Evolutionary conservation across 2,113 vertebrate species (phyloP), one percentile per base, ranked within the genome.

Genomic region (Microtus montanus): DNA sequence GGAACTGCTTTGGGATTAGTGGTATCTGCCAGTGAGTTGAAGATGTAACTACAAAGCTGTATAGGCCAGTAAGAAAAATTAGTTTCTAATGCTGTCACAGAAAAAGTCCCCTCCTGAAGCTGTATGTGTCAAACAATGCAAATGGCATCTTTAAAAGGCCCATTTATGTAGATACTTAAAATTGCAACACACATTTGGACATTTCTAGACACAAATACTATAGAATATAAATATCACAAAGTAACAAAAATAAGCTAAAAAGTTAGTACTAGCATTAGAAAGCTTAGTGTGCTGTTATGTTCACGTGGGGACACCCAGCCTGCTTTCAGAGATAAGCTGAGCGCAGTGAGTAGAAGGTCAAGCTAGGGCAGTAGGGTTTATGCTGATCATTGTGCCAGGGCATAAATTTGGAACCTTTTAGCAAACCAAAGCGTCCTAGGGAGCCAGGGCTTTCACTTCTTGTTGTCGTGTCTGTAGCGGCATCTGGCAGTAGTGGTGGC

Each of bases 111-210:
- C 95, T 84, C 83, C 49, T 83, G 28, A 86, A 92, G 58, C 75
- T 87, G 14, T 28, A 35, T 3, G 1, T 78, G 28, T 93, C 85
- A 91, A 79, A 92, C 61, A 91, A 61, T 68, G 58, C 54, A 92
- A 90, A 86, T 68, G 41, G 64, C 54, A 1, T 92, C 90, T 92
- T 75, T 63, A 95, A 58, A 49, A 90, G 82, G 68, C 30, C 52
- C 49, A 66, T 83, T 94, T 94, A 75, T 92, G 87, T 94, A 85
- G 87, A 77, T 54, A 63, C 95, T 91, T 91, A 80, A 92, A 94
- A 89, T 95, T 95, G 22, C 41, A 78, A 52, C 73, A 91, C 44
- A 77, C n/a, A 26, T 89, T 91, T 84, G 58, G 49, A 52, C 89
- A 92, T 94, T 58, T 90, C 44, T 28, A 52, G 66, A 66, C 20